These are phyloP conservation scores for Sinocyclocheilus anophthalmus DNA, from an alignment of 2,113 vertebrate genomes.

Conservation along the genomic window DNA sequence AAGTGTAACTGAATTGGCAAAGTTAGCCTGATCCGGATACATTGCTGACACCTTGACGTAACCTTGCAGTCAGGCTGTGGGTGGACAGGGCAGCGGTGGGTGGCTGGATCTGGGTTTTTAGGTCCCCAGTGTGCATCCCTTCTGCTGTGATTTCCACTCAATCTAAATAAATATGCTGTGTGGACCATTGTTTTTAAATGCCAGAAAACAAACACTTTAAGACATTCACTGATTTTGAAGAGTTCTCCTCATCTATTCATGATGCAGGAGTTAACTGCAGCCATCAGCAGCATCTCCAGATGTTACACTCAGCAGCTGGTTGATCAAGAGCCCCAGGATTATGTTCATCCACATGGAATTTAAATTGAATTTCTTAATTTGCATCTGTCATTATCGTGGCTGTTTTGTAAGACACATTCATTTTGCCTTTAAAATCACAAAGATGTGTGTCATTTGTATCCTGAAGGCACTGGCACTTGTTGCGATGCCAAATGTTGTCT, in stretches of 20 bases:
- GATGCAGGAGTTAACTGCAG: neutral
- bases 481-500: neutral
- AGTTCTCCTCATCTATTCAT: constrained; percentile 31
- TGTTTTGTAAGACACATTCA: neutral
- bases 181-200: neutral
- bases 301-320: neutral
- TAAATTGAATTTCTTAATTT: constrained; percentile 1
- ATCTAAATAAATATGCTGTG: constrained; percentile 1
- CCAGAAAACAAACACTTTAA: neutral
- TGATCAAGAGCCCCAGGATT: neutral
- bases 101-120: constrained; percentile 35
- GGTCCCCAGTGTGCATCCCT: constrained; percentile 15
- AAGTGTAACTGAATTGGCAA: neutral
- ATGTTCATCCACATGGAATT: neutral
- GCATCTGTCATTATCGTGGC: neutral
- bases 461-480: neutral
- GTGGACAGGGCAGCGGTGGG: constrained; percentile 37
- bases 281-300: constrained; percentile 4
- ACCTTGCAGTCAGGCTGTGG: constrained; percentile 37
- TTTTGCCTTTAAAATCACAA: neutral
- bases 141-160: constrained; percentile 21
- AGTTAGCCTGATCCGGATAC: neutral
- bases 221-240: neutral
- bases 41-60: neutral
- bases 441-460: neutral